Evolutionary conservation across 1,140 invertebrate species (phyloP), one percentile per base, ranked within the genome.

Genomic region (Psix sp.): DNA sequence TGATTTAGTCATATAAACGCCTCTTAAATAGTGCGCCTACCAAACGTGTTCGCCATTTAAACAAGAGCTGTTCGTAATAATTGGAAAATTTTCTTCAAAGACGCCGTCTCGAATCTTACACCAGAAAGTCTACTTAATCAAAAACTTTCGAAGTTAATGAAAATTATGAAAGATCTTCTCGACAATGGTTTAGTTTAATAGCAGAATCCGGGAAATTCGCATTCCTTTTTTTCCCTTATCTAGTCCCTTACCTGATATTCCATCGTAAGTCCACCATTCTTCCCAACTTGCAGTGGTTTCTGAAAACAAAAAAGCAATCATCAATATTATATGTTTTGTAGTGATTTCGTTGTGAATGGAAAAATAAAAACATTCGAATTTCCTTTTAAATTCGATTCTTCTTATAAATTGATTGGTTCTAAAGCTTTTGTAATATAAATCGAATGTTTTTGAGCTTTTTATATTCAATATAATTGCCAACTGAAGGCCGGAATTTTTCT

Each of bases 181-280:
- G 4, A 24, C 2, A 33, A 36, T 17, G 5, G 15, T 62, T 62
- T 70, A 18, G 56, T 40, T 39, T 56, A 54, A 48, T 65, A 16
- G 7, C 18, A n/a, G 14, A 51, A 26, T 9, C 29, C 1, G n/a
- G 51, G 17, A n/a, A n/a, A n/a, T n/a, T 52, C 35, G 39, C 15
- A 49, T 11, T 14, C 38, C 46, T 54, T 52, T 54, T 21, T 52
- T 36, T 48, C 57, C 10, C 26, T 33, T 18, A 11, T 40, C 33
- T 48, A 7, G 24, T 39, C 52, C 59, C 80, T 88, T 79, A 91
- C 91, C 91, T 76, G 90, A 91, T 81, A 91, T 91, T 16, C 91
- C 91, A 68, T 91, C 91, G 80, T 91, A 91, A 1, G 90, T 91
- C 91, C 90, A 91, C 91, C 91, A 91, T 74, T 91, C 89, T 63